phyloP scores from a whole-genome alignment of 2,113 vertebrate species.

The Heloderma charlesbogerti region DNA sequence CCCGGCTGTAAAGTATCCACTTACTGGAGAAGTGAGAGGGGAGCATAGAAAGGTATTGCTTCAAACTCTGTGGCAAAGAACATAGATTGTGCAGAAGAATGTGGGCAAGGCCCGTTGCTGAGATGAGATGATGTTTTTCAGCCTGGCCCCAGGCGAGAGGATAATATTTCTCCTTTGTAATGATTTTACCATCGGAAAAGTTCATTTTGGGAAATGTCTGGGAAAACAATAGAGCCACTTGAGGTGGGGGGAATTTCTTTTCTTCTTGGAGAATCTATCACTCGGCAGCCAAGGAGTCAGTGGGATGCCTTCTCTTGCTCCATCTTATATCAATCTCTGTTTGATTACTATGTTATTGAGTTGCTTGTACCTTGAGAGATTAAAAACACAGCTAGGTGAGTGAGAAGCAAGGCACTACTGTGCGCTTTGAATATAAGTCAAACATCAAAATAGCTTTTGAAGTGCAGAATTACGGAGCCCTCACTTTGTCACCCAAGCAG shows the following conservation, averaged over 20 bases:
- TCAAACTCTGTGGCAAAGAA: neutral
- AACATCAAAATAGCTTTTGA: constrained; percentile 68
- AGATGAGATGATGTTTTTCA: constrained; percentile 19
- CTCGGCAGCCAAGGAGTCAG: constrained; percentile 17
- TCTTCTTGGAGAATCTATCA: constrained; percentile 41
- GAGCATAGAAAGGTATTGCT: neutral
- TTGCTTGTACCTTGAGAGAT: constrained; percentile 62
- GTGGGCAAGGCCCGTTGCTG: neutral
- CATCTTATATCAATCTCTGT: constrained; percentile 54
- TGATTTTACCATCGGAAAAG: constrained; percentile 57
- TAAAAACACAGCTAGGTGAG: constrained; percentile 61
- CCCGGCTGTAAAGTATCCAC: too few species aligned
- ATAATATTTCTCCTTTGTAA: constrained; percentile 42
- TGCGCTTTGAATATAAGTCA: constrained; percentile 50
- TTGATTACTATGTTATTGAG: constrained; percentile 68
- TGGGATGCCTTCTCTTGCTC: constrained; percentile 47
- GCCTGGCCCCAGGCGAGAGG: constrained; percentile 17
- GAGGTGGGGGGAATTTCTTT: constrained; percentile 28
- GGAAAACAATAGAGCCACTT: constrained; percentile 29
- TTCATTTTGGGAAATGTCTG: constrained; percentile 39
- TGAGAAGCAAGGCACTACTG: constrained; percentile 29
- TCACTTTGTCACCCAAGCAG: constrained; percentile 57
- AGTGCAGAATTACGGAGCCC: constrained; percentile 51
- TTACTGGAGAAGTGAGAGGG: too few species aligned
- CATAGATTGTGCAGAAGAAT: neutral